Evolutionary conservation across 1,140 invertebrate genomes (phyloP).

Genomic region (Bursaphelenchus mucronatus): DNA sequence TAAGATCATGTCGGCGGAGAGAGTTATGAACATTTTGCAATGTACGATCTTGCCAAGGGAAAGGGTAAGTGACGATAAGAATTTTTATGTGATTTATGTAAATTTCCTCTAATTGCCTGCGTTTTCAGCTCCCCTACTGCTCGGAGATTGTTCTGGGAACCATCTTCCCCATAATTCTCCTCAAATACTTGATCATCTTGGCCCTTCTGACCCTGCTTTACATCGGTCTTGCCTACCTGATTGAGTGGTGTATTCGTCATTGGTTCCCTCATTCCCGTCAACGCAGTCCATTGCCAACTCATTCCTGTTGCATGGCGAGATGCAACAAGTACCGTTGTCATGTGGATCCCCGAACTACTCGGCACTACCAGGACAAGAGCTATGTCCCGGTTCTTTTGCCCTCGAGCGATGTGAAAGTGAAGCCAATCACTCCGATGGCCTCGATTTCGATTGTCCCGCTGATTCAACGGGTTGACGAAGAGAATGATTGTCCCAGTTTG

Average conservation of each 20-base stretch:
- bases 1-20: slow-evolving; percentile 33
- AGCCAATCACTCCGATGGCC: too few species aligned
- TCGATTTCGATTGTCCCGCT: too few species aligned
- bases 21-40: slow-evolving; percentile 39
- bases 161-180: slow-evolving; percentile 46
- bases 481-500: too few species aligned
- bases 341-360: too few species aligned
- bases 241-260: slow-evolving; percentile 50
- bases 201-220: slow-evolving; percentile 49
- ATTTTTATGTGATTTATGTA: slow-evolving; percentile 12
- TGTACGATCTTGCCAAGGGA: slow-evolving; percentile 45
- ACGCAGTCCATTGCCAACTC: slow-evolving; percentile 6
- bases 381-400: too few species aligned
- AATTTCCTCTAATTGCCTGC: neutral
- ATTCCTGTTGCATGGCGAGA: neutral
- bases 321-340: too few species aligned
- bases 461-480: too few species aligned
- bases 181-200: slow-evolving; percentile 54
- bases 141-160: slow-evolving; percentile 44
- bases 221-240: slow-evolving; percentile 53
- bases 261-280: slow-evolving; percentile 29
- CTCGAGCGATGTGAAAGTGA: too few species aligned
- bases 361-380: too few species aligned
- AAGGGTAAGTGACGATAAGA: slow-evolving; percentile 29
- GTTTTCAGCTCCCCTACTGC: slow-evolving; percentile 44